phyloP scores from a whole-genome alignment of 2,888 invertebrate genomes.

The Aphidius colemani region DNA sequence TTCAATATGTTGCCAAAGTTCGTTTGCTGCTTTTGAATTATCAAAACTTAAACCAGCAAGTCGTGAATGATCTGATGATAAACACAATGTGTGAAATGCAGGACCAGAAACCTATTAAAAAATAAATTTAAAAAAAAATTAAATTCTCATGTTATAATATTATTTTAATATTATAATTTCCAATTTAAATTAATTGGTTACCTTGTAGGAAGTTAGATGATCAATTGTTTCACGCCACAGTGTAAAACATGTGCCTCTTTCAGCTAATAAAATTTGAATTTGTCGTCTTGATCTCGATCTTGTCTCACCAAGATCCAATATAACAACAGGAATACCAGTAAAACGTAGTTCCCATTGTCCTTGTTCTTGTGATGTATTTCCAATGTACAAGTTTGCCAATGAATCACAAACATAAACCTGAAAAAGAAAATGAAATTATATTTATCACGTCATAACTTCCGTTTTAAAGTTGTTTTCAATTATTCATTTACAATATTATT shows the following conservation, averaged over 20 bases:
- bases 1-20: constrained; percentile 73
- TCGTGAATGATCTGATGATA: constrained; percentile 76
- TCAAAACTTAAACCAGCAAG: constrained; percentile 82
- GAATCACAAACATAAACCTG: constrained; percentile 77
- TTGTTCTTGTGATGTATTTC: constrained; percentile 63
- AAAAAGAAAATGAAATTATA: constrained; percentile 34
- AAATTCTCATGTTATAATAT: background rate
- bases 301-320: constrained; percentile 78
- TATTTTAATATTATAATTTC: too few relatives aligned
- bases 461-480: background rate
- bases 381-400: constrained; percentile 73
- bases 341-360: constrained; percentile 72
- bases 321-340: constrained; percentile 79
- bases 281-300: constrained; percentile 70
- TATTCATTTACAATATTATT: background rate
- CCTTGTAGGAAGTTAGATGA: constrained; percentile 75
- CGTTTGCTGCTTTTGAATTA: constrained; percentile 72
- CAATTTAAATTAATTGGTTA: constrained; percentile 25
- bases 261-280: constrained; percentile 74
- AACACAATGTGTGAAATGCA: constrained; percentile 82
- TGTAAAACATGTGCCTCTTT: constrained; percentile 80
- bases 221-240: constrained; percentile 83
- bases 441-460: background rate
- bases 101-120: constrained; percentile 64
- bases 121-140: background rate